Base-by-base conservation (phyloP, 2,113 vertebrate species). In the Typhlomys cinereus region DNA sequence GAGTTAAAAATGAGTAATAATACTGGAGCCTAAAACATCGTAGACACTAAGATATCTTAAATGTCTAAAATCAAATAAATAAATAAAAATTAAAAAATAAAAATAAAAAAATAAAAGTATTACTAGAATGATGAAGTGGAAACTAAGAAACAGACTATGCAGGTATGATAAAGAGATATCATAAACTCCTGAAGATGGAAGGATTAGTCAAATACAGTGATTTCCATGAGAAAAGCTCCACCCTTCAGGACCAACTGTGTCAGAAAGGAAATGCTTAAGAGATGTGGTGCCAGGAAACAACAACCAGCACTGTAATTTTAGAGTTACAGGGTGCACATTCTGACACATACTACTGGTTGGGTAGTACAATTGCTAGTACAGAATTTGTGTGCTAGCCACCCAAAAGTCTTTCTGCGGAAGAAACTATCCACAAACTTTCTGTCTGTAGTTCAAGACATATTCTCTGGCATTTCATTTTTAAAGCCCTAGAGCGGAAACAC, bases 91-190 rank as follows among this genome's bases (percentile, higher is more conserved):
- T 46, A 61, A 86, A n/a, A 62, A 13, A 18, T 39, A 66, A 87
- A 88, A 15, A 11, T 23, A 79, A 54, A 73, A 61, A 50, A 69
- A 91, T 31, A 71, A 62, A 88, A 83, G 88, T 3, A 59, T 8
- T 62, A 44, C 17, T 44, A 81, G 23, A 66, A 70, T 64, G 20
- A 50, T 29, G 36, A 25, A 39, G 66, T 74, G 78, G 46, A 29
- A 52, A 34, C 57, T 92, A 69, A 67, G 85, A 85, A 81, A 95
- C 34, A 70, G 34, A 71, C 29, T 50, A 66, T 71, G n/a, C 31
- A 54, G 15, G 15, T 57, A 46, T 48, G 20, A 66, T 27, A 54
- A 61, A 89, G 15, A 44, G 69, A 39, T 17, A 81, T n/a, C 44
- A 54, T 7, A 82, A 69, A 62, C 27, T 12, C 66, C 52, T 36